Base-by-base conservation (phyloP, 1,140 invertebrate species). In the Caenorhabditis briggsae region DNA sequence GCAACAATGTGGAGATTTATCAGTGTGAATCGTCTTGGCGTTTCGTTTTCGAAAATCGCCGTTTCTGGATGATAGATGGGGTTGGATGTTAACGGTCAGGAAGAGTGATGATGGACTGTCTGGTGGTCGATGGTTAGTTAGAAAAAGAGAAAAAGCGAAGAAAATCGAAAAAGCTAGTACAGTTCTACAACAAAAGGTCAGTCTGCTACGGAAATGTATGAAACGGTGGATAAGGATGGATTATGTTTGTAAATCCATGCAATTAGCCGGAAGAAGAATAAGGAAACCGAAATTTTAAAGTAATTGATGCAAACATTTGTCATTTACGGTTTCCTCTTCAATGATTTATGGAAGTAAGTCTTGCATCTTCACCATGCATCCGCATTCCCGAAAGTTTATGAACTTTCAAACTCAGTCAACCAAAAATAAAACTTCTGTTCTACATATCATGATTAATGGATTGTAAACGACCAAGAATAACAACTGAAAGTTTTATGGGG, bases 221-320 rank as follows among this genome's bases (percentile, higher is more conserved):
- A 65, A 41, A 65, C 2, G 41, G 64, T 18, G 70, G 70, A 78
- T 78, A 78, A 48, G 70, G 70, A 78, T 78, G 70, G 70, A 78
- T 78, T 78, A 78, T 11, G 70, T 78, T 78, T 50, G 70, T 78
- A 78, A 78, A 78, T 78, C 70, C 70, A 78, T 23, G 46, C 70
- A 78, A 78, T 78, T 78, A 78, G 70, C 46, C 70, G 14, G 33
- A 1, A 50, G 33, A 23, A 5, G 20, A 23, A 70, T 33, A 70
- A 25, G 16, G 14, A 23, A 46, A 14, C 64, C 43, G 3, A 78
- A 23, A 53, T 50, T 78, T 78, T 78, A 41, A 78, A n/a, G 70
- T 53, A 78, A 78, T 50, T 70, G 70, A 78, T 9, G 46, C 70
- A n/a, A 50, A 78, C 46, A 78, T 78, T 78, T 53, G 12, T 78